phyloP scores from a whole-genome alignment of 2,113 vertebrate species.

The Vombatus ursinus region DNA sequence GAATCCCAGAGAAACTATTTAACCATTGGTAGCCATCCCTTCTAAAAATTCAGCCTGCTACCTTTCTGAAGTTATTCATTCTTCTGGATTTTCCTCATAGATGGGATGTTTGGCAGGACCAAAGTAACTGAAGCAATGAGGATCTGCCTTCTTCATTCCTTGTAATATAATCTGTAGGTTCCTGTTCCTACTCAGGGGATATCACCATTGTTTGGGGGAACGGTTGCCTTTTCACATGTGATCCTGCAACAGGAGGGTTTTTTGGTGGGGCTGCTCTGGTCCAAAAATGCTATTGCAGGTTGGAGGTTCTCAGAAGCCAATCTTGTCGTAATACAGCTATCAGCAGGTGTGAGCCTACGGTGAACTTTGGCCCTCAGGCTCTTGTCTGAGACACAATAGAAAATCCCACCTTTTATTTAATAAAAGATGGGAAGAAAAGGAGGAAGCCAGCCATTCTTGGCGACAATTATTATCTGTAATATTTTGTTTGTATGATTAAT shows the following conservation, averaged over 20 bases:
- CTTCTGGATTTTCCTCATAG: background rate
- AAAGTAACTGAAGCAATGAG: too few relatives aligned
- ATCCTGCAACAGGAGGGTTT: background rate
- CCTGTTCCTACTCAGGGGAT: background rate
- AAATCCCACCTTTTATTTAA: too few relatives aligned
- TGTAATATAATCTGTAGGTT: too few relatives aligned
- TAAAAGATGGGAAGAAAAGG: too few relatives aligned
- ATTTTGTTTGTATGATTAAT: too few relatives aligned
- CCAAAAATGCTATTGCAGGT: background rate
- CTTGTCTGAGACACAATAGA: too few relatives aligned
- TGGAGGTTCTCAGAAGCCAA: background rate
- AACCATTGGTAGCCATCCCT: background rate
- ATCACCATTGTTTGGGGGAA: background rate
- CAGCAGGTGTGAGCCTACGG: too few relatives aligned
- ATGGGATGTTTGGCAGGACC: too few relatives aligned
- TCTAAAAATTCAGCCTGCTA: background rate
- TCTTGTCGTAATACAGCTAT: background rate
- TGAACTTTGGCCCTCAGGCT: too few relatives aligned
- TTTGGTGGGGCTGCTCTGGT: background rate
- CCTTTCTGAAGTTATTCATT: background rate
- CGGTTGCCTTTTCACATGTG: background rate
- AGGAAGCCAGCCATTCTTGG: too few relatives aligned
- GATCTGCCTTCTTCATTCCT: too few relatives aligned
- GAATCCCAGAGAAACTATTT: background rate
- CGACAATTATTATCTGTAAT: too few relatives aligned